These are phyloP conservation scores for Protonibea diacanthus DNA, from an alignment of 2,797 vertebrate genomes.

Conservation along the genomic window DNA sequence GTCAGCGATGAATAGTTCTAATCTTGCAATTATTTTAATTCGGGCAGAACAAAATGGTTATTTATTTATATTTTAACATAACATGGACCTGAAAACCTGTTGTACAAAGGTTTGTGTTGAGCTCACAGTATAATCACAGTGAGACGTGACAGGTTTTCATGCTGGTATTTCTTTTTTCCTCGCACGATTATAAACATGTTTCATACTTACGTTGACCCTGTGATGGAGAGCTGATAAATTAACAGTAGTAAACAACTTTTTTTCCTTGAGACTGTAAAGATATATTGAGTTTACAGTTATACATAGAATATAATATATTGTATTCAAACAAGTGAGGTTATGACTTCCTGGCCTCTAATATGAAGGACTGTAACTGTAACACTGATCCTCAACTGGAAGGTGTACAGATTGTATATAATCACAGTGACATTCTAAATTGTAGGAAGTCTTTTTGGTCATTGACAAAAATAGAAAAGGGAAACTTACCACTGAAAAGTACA, in stretches of 20 bases:
- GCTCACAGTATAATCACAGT: neutral
- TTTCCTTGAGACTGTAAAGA: neutral
- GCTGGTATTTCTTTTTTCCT: neutral
- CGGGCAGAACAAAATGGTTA: neutral
- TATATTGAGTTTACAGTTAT: neutral
- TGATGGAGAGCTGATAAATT: no score
- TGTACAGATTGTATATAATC: neutral
- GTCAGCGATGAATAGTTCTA: neutral
- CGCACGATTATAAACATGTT: neutral
- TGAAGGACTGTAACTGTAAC: neutral
- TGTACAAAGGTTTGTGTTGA: neutral
- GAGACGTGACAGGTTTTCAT: neutral
- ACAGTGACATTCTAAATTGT: no score
- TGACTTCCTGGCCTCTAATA: conserved; percentile 17
- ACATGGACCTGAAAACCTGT: neutral
- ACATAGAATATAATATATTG: neutral
- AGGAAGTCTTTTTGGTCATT: neutral
- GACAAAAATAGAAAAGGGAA: conserved; percentile 11
- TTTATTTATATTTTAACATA: neutral
- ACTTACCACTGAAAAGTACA: neutral
- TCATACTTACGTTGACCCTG: neutral
- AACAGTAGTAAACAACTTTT: no score
- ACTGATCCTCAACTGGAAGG: neutral
- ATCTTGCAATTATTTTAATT: neutral
- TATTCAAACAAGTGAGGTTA: conserved; percentile 6